Percentiles rank a stretch among this genome's conserved stretches.
These are phyloP conservation scores for Formicarius rufipectus DNA, from an alignment of 2,113 vertebrate species.

Conservation along the genomic window DNA sequence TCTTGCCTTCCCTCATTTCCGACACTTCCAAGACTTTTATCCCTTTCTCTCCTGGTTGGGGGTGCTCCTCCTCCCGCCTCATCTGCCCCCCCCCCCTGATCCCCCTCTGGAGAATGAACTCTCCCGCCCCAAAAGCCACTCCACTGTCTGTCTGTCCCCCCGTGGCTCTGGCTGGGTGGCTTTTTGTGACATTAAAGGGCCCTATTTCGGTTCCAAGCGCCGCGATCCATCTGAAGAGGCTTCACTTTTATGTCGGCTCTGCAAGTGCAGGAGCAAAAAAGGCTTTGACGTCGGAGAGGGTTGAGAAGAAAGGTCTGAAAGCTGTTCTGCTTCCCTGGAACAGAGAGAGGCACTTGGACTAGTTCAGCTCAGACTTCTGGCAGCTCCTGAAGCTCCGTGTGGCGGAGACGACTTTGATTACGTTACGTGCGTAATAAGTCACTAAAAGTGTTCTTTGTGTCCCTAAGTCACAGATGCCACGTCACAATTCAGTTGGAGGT, in stretches of 20 bases:
- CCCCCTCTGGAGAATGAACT: neutral
- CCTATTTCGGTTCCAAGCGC: neutral
- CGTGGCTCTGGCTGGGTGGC: neutral
- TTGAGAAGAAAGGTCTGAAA: conserved; percentile 5
- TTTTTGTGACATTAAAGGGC: neutral
- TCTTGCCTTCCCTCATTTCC: neutral
- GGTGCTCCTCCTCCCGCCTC: neutral
- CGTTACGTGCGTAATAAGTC: neutral
- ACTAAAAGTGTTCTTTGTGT: neutral
- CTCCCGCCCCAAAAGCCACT: neutral
- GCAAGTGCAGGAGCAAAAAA: neutral
- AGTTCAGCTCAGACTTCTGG: neutral
- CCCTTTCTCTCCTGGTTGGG: accelerated
- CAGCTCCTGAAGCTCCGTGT: neutral
- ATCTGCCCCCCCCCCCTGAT: neutral
- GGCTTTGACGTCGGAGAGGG: neutral
- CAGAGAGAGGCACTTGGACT: neutral
- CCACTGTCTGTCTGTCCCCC: neutral
- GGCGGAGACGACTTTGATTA: neutral
- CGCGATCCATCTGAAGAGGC: neutral
- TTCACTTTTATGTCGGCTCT: neutral
- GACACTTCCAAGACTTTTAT: neutral
- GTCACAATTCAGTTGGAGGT: neutral
- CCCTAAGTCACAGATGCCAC: neutral
- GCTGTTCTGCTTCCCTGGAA: conserved; percentile 36